These are phyloP conservation scores for Melinaea menophilus DNA, from an alignment of 2,888 invertebrate genomes.

Conservation along the genomic window DNA sequence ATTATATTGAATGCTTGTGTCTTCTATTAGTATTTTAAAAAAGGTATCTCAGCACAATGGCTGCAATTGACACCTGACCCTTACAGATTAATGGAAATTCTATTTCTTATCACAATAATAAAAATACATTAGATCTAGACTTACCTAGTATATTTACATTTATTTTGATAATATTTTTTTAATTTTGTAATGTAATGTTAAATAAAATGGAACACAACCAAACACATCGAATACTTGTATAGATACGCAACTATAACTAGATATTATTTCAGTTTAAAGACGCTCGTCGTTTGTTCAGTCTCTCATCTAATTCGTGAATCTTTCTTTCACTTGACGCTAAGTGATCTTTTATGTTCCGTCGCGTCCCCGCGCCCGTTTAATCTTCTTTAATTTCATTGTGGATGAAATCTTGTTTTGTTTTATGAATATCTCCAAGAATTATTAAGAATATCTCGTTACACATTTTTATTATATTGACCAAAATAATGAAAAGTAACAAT, in stretches of 20 bases:
- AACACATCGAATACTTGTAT: neutral
- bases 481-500: neutral
- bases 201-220: too few species aligned
- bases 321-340: conserved; percentile 20
- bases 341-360: conserved; percentile 18
- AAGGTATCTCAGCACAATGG: too few species aligned
- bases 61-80: too few species aligned
- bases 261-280: conserved; percentile 2
- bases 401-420: conserved; percentile 13
- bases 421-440: neutral
- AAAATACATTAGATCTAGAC: too few species aligned
- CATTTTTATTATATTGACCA: neutral
- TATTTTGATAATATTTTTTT: too few species aligned
- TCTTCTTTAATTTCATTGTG: conserved; percentile 12
- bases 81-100: too few species aligned
- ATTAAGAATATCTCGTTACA: neutral
- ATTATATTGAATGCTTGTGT: too few species aligned
- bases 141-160: too few species aligned
- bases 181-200: too few species aligned
- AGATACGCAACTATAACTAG: neutral
- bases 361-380: conserved; percentile 7
- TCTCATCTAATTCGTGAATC: conserved; percentile 20
- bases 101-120: too few species aligned
- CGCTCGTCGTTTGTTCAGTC: conserved; percentile 7
- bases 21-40: too few species aligned